Percentiles rank a stretch among this genome's conserved stretches.
phyloP scores from a whole-genome alignment of 2,113 vertebrate genomes.

The Periophthalmus modestus region DNA sequence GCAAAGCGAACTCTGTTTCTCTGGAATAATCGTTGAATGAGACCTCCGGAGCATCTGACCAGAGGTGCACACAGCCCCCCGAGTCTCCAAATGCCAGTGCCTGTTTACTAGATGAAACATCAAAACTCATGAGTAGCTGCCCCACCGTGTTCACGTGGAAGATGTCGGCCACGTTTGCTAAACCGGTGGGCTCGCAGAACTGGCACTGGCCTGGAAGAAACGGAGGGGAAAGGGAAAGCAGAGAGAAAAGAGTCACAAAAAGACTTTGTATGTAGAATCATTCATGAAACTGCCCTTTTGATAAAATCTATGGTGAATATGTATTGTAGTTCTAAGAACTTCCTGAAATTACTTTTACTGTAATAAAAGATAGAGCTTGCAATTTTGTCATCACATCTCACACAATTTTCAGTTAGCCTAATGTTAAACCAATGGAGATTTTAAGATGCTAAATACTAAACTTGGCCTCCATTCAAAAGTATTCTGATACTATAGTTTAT shows the following conservation, averaged over 20 bases:
- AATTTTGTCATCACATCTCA: too few relatives aligned
- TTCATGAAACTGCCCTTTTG: too few relatives aligned
- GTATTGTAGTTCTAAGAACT: not conserved
- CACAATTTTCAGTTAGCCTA: too few relatives aligned
- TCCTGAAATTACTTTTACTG: not conserved
- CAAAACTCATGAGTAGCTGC: constrained; percentile 95
- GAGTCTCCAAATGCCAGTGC: constrained; percentile 95
- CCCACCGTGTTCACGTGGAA: constrained; percentile 96
- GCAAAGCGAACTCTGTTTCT: constrained; percentile 91
- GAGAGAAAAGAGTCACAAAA: not conserved
- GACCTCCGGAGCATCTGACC: constrained; percentile 90
- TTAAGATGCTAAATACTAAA: too few relatives aligned
- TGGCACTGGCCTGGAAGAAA: constrained; percentile 88
- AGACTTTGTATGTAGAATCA: not conserved
- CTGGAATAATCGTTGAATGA: constrained; percentile 94
- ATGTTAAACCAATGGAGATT: too few relatives aligned
- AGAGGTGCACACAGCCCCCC: constrained; percentile 92
- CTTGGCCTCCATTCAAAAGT: too few relatives aligned
- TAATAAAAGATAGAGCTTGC: too few relatives aligned
- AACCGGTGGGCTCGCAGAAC: constrained; percentile 96
- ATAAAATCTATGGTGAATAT: not conserved
- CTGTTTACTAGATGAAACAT: constrained; percentile 94
- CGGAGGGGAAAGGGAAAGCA: not conserved
- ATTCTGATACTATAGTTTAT: too few relatives aligned
- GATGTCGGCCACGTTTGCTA: constrained; percentile 92